Conservation (phyloP, 2,113 vertebrate species). For the Sigmodon hispidus region DNA sequence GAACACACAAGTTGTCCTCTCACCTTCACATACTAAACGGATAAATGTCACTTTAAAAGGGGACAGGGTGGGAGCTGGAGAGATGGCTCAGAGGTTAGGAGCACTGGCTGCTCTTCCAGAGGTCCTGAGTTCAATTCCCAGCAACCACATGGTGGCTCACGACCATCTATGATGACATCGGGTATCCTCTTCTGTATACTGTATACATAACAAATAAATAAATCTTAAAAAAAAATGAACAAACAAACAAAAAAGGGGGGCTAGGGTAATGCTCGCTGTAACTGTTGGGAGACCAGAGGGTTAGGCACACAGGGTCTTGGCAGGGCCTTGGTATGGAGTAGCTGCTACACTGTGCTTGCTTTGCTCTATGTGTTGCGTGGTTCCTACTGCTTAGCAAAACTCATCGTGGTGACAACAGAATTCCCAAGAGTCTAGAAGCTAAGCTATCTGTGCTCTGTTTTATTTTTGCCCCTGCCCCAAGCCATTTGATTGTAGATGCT, state of each 20-base stretch:
- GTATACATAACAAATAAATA: no score
- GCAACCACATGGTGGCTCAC: no score
- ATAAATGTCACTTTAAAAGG: not conserved
- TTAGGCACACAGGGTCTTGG: not conserved
- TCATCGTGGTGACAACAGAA: not conserved
- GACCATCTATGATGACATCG: no score
- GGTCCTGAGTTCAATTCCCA: no score
- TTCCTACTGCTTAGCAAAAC: not conserved
- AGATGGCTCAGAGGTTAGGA: no score
- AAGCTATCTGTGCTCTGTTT: not conserved
- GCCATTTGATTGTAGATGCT: not conserved
- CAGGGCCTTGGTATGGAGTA: not conserved
- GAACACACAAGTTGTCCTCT: not conserved
- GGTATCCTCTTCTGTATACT: no score
- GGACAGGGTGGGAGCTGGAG: no score
- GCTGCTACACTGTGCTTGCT: fast-evolving
- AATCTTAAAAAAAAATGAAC: no score
- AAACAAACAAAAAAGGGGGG: no score
- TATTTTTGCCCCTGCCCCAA: not conserved
- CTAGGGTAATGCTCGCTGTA: no score
- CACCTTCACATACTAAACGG: not conserved
- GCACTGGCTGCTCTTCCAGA: no score
- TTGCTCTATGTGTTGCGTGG: not conserved
- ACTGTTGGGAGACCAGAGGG: not conserved
- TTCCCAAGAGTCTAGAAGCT: constrained; percentile 47